These are phyloP conservation scores for Poeciliopsis paucimaculata DNA, from an alignment of 2,797 vertebrate genomes.

Conservation along the genomic window DNA sequence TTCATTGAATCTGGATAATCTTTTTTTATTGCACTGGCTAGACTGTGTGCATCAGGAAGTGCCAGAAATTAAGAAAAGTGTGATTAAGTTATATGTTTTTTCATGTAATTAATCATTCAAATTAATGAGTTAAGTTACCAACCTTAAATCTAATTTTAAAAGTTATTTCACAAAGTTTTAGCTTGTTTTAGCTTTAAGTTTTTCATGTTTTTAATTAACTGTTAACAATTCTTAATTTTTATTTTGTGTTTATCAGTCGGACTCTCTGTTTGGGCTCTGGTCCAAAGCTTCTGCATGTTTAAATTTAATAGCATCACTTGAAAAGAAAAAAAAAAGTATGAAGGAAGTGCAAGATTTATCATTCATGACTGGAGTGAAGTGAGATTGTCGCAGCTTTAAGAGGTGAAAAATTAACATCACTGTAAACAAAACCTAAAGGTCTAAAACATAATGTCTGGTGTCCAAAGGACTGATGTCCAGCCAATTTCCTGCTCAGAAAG, in stretches of 20 bases:
- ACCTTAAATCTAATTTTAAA: neutral
- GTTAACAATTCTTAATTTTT: neutral
- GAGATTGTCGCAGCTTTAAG: neutral
- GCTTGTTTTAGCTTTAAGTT: neutral
- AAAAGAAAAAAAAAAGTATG: neutral
- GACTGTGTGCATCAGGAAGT: neutral
- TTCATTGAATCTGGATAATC: neutral
- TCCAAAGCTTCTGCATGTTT: neutral
- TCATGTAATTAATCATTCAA: neutral
- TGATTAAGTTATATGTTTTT: neutral
- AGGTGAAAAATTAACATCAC: neutral
- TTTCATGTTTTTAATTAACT: neutral
- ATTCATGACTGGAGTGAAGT: neutral
- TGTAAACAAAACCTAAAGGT: slow-evolving; percentile 3
- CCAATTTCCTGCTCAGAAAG: neutral
- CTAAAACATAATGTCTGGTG: neutral
- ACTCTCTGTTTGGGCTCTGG: neutral
- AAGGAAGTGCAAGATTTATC: neutral
- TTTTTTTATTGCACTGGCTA: too few relatives aligned
- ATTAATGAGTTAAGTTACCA: neutral
- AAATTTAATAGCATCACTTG: neutral
- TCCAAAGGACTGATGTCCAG: neutral
- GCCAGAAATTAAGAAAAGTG: neutral
- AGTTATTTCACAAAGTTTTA: neutral
- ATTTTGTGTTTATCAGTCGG: neutral